Evolutionary conservation across 2,797 vertebrate species (phyloP), one percentile per base, ranked within the genome.

Genomic region (Cetoscarus ocellatus): DNA sequence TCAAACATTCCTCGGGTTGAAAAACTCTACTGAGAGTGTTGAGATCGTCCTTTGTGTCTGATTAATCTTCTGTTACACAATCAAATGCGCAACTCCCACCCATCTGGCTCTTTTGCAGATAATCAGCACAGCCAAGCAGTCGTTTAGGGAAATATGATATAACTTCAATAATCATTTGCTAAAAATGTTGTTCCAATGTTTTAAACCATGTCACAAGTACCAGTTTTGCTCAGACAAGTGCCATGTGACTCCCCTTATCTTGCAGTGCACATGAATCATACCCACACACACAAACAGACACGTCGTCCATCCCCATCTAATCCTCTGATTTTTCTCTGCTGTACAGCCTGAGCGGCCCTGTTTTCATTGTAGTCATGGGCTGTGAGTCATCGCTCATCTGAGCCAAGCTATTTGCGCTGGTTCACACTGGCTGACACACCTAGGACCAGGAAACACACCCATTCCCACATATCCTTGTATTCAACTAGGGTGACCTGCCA

Each of bases 371-470:
- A 86, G 91, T 89, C 90, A 90, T 83, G 73, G 72, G 56, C 83
- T 12, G 70, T 95, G 95, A 95, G 90, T 95, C 94, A 94, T 85
- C 36, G 75, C 56, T 67, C 53, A 68, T 80, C 89, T 86, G 80
- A 86, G 86, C 91, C 90, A 90, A 92, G 90, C 85, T 93, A 86
- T 93, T 93, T 91, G 82, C 71, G 39, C 90, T 92, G 87, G 85
- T 92, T 92, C 90, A 90, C 88, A 87, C 89, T 91, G 87, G 87
- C 70, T 88, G 94, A 92, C 94, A 95, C 94, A 95, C 94, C 94
- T 95, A 92, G 43, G 76, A 85, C 76, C 86, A 92, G 93, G 92
- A 92, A 93, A 93, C 93, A 93, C 92, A 93, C 94, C 93, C 93
- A 81, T 87, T 91, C 87, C 82, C 86, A 88, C 80, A 92, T 91